Evolutionary conservation across 2,797 vertebrate species (phyloP), one percentile per base, ranked within the genome.

Genomic region (Coreius guichenoti): DNA sequence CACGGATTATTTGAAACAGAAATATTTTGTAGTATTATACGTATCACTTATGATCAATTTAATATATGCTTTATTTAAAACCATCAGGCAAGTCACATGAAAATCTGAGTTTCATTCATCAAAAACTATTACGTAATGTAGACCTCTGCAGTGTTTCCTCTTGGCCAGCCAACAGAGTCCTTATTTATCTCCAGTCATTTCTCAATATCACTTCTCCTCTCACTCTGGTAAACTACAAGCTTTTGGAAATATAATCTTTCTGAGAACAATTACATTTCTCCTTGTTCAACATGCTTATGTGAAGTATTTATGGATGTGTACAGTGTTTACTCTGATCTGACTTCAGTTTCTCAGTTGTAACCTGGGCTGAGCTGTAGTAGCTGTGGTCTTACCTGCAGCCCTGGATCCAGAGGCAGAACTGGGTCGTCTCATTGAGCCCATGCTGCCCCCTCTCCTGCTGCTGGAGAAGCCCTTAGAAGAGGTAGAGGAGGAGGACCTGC

Each of bases 401-500:
- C 98, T 98, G 58, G 96, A 88, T 17, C 95, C 91, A 2, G 95
- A 90, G 67, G 96, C 92, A 14, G 97, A 94, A 51, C 96, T 97
- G 80, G 97, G 96, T 14, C 97, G 95, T 80, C 97, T 96, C 5
- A 96, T 92, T 4, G 96, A 94, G 76, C 93, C 95, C 94, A 96
- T 92, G 74, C 89, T 93, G 51, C 95, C 93, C 13, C 93, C 93
- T 92, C 95, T 96, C 78, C 96, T 96, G 0, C 96, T 96, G 93
- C 95, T 92, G 43, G 96, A 89, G 69, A 96, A 95, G 1, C 95
- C 96, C 92, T 98, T 99, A 89, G 97, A 98, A 49, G 97, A 98
- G 1, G 97, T 96, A 16, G 98, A 97, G 86, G 98, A 99, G 90
- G 98, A 97, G 94, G 97, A 98, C 93, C 97, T 95, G 92, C 98